Base-by-base conservation (phyloP, 2,797 vertebrate genomes). In the Brachyrhaphis roseni region DNA sequence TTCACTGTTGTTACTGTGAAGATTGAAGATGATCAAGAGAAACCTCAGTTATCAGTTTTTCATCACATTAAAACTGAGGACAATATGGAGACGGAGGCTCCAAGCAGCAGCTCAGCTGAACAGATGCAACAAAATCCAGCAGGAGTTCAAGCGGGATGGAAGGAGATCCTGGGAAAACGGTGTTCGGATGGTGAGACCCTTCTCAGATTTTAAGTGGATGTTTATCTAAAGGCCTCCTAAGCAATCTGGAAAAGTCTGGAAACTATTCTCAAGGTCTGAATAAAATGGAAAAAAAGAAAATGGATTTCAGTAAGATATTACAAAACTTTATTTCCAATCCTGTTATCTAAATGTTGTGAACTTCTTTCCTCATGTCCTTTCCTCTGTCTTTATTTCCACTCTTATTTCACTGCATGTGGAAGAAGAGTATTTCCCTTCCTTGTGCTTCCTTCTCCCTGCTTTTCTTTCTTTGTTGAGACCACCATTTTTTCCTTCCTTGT, bases 1-100 rank as follows among this genome's bases (percentile, higher is more conserved):
- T 70, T 70, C 66, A 45, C 66, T 45, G 39, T 70, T 70, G 66
- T 70, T n/a, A 70, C 41, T 43, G 66, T 70, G 66, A 70, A 70
- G 26, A 15, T n/a, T 28, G 66, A 70, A 28, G 66, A 70, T 43
- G 12, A 70, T n/a, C 10, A 70, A n/a, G 41, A 70, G 1, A 70
- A 43, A 7, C 66, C 12, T 70, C 41, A n/a, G 26, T 45, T n/a
- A n/a, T 70, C 66, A 43, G 12, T 45, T 23, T 23, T 43, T 45
- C 41, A n/a, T 45, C 41, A 8, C 12, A 3, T 70, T n/a, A 43
- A n/a, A 45, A 70, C 10, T 43, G 66, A 70, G n/a, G 41, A 45
- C 41, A 13, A 15, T 13, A 16, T 2, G 39, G 66, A 70, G 41
- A 28, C 64, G 13, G 36, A 68, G 0, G 36, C 36, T 26, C 20